Evolutionary conservation across 2,888 invertebrate species (phyloP).

Genomic region (Drosophila nigricruria): DNA sequence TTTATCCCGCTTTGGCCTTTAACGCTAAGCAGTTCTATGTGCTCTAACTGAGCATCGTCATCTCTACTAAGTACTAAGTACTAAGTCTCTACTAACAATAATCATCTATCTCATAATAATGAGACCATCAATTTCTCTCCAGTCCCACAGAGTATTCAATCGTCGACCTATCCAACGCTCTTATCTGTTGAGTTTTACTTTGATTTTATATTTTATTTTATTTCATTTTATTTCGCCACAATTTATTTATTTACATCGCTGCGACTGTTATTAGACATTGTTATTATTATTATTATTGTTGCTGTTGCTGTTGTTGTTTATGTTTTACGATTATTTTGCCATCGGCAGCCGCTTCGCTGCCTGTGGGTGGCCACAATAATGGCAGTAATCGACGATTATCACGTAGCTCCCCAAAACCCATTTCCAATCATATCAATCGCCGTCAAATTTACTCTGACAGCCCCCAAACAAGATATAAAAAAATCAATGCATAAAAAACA

Average conservation of each 20-base stretch:
- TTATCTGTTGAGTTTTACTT: background rate
- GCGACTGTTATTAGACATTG: constrained; percentile 42
- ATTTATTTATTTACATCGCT: constrained; percentile 39
- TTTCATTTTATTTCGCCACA: constrained; percentile 29
- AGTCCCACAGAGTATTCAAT: background rate
- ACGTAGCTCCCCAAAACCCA: constrained; percentile 45
- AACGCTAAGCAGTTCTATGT: too few species aligned
- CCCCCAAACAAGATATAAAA: constrained; percentile 19
- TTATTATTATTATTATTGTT: constrained; percentile 19
- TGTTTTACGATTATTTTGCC: constrained; percentile 38
- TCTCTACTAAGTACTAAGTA: too few species aligned
- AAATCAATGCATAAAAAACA: constrained; percentile 22
- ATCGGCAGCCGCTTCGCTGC: constrained; percentile 26
- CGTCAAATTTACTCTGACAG: constrained; percentile 48
- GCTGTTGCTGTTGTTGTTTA: constrained; percentile 15
- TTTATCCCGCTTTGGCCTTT: too few species aligned
- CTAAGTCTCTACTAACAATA: too few species aligned
- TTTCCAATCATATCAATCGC: constrained; percentile 17
- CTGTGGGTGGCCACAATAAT: constrained; percentile 72
- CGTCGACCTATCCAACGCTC: background rate
- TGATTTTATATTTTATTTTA: constrained; percentile 34
- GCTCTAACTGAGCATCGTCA: too few species aligned
- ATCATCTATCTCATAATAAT: too few species aligned
- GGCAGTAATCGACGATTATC: constrained; percentile 69
- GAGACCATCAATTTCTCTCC: too few species aligned